These are phyloP conservation scores for Cichlasoma orientale DNA, from an alignment of 2,797 vertebrate genomes.

Conservation along the genomic window DNA sequence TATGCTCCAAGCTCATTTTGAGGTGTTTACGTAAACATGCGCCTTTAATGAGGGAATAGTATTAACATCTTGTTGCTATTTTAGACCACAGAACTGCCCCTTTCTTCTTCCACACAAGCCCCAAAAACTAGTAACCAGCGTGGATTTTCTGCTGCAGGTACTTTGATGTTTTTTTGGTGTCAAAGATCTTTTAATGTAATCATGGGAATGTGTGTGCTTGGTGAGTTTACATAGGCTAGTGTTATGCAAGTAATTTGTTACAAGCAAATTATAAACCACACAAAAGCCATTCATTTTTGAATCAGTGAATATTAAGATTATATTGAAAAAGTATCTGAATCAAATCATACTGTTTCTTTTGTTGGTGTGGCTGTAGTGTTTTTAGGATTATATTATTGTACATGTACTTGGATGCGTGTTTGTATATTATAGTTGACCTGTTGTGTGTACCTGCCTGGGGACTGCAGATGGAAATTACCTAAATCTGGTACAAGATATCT, in stretches of 20 bases:
- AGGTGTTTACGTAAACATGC: constrained; percentile 38
- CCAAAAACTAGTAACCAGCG: not conserved
- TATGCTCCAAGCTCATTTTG: constrained; percentile 1
- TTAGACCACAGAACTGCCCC: constrained; percentile 28
- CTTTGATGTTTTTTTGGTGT: not conserved
- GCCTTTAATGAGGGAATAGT: constrained; percentile 18
- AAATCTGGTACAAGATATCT: not conserved
- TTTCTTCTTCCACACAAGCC: not conserved
- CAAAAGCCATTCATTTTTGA: not conserved
- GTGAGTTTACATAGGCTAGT: not conserved
- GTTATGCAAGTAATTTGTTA: not conserved
- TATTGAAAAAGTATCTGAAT: not conserved
- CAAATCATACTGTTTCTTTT: not conserved
- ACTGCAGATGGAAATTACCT: not conserved
- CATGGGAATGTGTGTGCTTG: not conserved
- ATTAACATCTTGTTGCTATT: constrained; percentile 34
- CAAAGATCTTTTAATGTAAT: not conserved
- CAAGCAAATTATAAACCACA: not conserved
- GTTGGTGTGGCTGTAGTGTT: not conserved
- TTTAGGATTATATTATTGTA: not conserved
- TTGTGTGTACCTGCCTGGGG: not conserved
- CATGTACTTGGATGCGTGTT: not conserved
- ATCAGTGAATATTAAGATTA: not conserved
- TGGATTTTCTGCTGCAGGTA: not conserved
- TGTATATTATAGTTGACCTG: not conserved